Evolutionary conservation across 2,797 vertebrate species (phyloP).

Genomic region (Hylomyscus alleni): DNA sequence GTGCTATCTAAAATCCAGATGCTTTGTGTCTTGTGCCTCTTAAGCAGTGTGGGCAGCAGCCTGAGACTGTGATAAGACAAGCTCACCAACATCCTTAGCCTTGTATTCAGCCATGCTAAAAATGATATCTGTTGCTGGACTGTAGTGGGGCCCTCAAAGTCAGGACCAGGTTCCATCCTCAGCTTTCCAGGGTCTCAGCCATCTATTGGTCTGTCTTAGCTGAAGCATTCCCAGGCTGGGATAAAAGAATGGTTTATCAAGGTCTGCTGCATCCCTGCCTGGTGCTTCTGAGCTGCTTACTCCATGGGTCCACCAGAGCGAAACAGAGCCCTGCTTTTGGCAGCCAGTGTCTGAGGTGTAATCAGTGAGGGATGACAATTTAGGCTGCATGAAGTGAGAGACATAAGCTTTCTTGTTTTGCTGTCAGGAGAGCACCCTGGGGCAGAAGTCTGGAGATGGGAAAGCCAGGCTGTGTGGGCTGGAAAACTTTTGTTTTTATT

Average conservation of each 20-base stretch:
- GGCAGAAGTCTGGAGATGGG: slow-evolving; percentile 26
- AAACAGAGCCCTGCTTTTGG: background rate
- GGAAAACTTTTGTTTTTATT: slow-evolving; percentile 79
- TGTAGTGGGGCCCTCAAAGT: background rate
- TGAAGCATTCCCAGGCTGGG: background rate
- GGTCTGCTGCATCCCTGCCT: slow-evolving; percentile 19
- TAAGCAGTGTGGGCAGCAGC: background rate
- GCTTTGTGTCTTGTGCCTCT: background rate
- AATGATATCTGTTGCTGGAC: background rate
- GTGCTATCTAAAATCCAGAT: background rate
- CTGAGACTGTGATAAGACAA: background rate
- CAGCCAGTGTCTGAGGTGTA: slow-evolving; percentile 6
- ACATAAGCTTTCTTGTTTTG: background rate
- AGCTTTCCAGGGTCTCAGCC: background rate
- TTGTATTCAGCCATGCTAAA: background rate
- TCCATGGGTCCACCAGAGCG: slow-evolving; percentile 22
- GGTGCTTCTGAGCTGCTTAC: slow-evolving; percentile 22
- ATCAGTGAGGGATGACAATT: slow-evolving; percentile 23
- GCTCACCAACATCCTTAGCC: background rate
- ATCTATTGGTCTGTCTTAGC: background rate
- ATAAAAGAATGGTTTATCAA: slow-evolving; percentile 7
- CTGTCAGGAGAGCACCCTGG: background rate
- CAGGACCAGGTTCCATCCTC: background rate
- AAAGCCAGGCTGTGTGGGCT: slow-evolving; percentile 9
- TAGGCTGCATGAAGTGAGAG: background rate